Percentiles rank a stretch among this genome's conserved stretches.
phyloP scores from a whole-genome alignment of 1,140 invertebrate species.

The Brachionus manjavacas region DNA sequence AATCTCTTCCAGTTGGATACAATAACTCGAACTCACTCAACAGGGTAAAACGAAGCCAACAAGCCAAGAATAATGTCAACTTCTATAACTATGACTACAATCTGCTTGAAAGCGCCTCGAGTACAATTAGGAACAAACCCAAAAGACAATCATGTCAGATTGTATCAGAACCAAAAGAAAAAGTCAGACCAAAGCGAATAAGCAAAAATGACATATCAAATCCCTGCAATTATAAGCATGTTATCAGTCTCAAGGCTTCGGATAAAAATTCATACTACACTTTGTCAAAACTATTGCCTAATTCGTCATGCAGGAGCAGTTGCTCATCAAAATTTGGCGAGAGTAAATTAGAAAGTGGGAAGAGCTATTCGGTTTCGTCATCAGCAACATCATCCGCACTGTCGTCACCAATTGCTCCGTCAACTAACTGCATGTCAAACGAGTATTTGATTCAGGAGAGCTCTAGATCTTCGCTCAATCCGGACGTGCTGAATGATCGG shows the following conservation, averaged over 20 bases:
- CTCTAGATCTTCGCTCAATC: not conserved
- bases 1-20: not conserved
- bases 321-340: not conserved
- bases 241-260: not conserved
- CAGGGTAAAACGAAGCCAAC: not conserved
- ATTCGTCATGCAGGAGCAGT: not conserved
- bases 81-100: constrained; percentile 36
- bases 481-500: not conserved
- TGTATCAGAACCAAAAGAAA: not conserved
- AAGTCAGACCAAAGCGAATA: not conserved
- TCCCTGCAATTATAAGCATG: constrained; percentile 22
- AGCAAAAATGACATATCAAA: constrained; percentile 25
- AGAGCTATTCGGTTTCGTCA: not conserved
- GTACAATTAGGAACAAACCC: not conserved
- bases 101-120: not conserved
- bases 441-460: not conserved
- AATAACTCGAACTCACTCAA: not conserved
- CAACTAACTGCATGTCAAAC: not conserved
- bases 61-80: not conserved
- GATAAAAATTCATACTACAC: constrained; percentile 14
- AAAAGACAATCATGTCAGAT: constrained; percentile 17
- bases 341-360: not conserved
- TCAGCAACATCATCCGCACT: not conserved
- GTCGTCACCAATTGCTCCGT: not conserved
- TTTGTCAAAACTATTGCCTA: not conserved